Evolutionary conservation across 1,140 invertebrate species (phyloP).

Genomic region (Scaptomyza pallida): DNA sequence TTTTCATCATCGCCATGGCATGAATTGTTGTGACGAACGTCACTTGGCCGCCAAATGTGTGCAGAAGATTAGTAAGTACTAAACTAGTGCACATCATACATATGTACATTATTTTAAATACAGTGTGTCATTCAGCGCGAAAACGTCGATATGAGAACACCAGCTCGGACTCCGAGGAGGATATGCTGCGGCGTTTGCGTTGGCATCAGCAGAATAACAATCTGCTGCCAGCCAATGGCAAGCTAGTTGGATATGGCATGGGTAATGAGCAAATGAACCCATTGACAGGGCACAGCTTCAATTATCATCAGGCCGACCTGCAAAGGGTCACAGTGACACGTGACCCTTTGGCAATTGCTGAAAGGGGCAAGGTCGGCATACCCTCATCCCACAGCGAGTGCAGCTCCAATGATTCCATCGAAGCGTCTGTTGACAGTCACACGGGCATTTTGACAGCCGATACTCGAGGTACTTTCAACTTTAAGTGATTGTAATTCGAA

Average conservation of each 20-base stretch:
- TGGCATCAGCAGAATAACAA: slow-evolving; percentile 81
- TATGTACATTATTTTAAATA: background rate
- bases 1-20: slow-evolving; percentile 87
- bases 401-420: slow-evolving; percentile 83
- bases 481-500: slow-evolving; percentile 13
- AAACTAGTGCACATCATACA: background rate
- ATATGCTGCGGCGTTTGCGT: slow-evolving; percentile 87
- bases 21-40: slow-evolving; percentile 87
- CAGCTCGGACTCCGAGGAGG: slow-evolving; percentile 91
- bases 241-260: slow-evolving; percentile 72
- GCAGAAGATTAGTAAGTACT: slow-evolving; percentile 84
- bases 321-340: slow-evolving; percentile 75
- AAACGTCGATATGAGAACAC: slow-evolving; percentile 85
- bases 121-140: slow-evolving; percentile 55
- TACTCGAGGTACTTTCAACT: slow-evolving; percentile 71
- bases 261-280: slow-evolving; percentile 66
- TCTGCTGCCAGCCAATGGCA: slow-evolving; percentile 54
- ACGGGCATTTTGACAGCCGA: slow-evolving; percentile 78
- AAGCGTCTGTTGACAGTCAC: slow-evolving; percentile 81
- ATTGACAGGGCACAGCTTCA: slow-evolving; percentile 67
- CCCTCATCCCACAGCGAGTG: slow-evolving; percentile 83
- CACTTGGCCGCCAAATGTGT: slow-evolving; percentile 84
- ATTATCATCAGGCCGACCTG: slow-evolving; percentile 73
- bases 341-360: slow-evolving; percentile 81
- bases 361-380: slow-evolving; percentile 83